Percentiles rank a stretch among this genome's conserved stretches.
These are phyloP conservation scores for Lacerta agilis DNA, from an alignment of 2,797 vertebrate species.

Conservation along the genomic window DNA sequence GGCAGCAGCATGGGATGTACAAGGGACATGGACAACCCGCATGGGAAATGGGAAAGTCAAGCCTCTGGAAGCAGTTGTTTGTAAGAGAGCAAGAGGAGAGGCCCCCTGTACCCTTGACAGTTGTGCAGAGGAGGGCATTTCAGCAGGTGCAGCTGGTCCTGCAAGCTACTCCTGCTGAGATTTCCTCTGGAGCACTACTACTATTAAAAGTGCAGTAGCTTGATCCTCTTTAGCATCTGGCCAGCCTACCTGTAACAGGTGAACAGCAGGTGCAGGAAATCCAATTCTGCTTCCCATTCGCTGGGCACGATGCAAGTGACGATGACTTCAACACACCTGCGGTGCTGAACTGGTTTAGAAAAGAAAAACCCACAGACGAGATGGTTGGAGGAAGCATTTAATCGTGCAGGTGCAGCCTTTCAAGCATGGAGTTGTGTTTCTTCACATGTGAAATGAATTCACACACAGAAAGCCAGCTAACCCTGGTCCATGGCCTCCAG, in stretches of 20 bases:
- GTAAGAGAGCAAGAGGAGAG: not conserved
- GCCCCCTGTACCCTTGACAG: not conserved
- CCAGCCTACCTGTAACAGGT: not conserved
- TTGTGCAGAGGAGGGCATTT: not conserved
- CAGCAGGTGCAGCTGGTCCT: not conserved
- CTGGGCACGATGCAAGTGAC: not conserved
- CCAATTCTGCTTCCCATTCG: not conserved
- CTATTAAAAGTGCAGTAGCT: not conserved
- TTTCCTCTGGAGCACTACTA: not conserved
- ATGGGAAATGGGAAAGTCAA: not conserved
- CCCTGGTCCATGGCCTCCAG: not conserved
- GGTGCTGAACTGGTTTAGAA: not conserved
- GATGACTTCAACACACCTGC: not conserved
- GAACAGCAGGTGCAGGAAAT: not conserved
- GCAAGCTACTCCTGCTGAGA: not conserved
- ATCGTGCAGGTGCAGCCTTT: not conserved
- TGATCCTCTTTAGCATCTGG: not conserved
- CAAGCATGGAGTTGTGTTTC: slow-evolving; percentile 42
- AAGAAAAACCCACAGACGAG: not conserved
- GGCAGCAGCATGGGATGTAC: too few relatives aligned
- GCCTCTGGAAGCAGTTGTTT: not conserved
- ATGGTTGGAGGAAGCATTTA: not conserved
- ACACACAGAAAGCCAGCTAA: not conserved
- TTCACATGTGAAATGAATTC: slow-evolving; percentile 57
- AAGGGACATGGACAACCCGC: not conserved